Conservation (phyloP, 2,113 vertebrate species). For the Morone chrysops region DNA sequence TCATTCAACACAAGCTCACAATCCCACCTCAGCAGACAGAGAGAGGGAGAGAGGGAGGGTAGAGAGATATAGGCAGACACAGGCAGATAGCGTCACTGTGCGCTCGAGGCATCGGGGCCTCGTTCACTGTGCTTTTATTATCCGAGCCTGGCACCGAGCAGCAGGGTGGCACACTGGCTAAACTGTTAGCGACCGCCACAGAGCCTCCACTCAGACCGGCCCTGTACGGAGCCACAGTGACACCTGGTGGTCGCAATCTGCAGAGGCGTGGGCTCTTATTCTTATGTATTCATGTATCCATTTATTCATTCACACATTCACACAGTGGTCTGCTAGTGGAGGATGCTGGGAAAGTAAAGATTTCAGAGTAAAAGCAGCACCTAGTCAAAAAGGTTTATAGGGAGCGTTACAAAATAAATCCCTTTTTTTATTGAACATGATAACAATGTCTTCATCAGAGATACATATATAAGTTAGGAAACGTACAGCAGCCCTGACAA, state of each 20-base stretch:
- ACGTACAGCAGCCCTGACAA: no score
- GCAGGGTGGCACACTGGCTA: conserved; percentile 25
- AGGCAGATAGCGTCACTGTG: conserved; percentile 30
- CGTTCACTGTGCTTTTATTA: conserved; percentile 25
- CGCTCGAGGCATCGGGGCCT: conserved; percentile 18
- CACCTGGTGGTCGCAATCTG: conserved; percentile 35
- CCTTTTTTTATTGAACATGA: no score
- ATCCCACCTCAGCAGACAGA: neutral
- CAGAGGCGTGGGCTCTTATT: neutral
- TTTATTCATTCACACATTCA: neutral
- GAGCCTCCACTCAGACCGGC: neutral
- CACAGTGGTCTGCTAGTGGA: no score
- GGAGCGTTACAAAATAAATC: no score
- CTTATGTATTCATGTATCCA: conserved; percentile 41
- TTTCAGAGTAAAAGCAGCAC: no score
- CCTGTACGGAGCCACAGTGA: conserved; percentile 28
- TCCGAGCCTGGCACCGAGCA: conserved; percentile 26
- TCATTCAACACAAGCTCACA: conserved; percentile 18
- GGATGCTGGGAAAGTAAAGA: no score
- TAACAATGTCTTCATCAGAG: no score
- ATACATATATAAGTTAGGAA: no score
- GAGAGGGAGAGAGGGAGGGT: neutral
- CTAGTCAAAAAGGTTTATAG: neutral
- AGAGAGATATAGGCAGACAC: neutral
- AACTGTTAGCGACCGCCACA: conserved; percentile 3